Conservation (phyloP, 2,113 vertebrate species). For the Deroptyus accipitrinus region DNA sequence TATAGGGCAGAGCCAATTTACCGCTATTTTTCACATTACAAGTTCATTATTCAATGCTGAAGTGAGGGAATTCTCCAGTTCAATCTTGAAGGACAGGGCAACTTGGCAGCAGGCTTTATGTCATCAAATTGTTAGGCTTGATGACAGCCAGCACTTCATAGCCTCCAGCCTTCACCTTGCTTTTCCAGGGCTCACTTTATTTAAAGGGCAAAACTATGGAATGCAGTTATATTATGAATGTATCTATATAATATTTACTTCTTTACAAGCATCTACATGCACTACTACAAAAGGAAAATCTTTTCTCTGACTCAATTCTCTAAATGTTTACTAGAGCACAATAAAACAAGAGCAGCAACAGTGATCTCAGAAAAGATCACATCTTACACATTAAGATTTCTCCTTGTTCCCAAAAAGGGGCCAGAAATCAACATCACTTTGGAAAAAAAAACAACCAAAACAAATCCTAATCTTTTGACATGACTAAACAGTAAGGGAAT, state of each 20-base stretch:
- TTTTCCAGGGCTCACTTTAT: not conserved
- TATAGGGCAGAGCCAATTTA: not conserved
- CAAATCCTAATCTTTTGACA: not conserved
- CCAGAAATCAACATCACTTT: not conserved
- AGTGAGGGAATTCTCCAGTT: not conserved
- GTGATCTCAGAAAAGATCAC: not conserved
- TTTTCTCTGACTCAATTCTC: not conserved
- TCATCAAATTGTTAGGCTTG: not conserved
- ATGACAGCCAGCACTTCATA: not conserved
- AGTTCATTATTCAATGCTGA: not conserved
- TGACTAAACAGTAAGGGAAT: not conserved
- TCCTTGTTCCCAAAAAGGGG: not conserved
- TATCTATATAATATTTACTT: not conserved
- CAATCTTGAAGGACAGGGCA: not conserved
- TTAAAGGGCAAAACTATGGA: not conserved
- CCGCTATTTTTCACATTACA: not conserved
- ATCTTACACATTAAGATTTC: not conserved
- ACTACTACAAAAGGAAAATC: not conserved
- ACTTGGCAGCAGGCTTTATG: not conserved
- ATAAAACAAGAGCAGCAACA: not conserved
- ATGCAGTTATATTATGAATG: not conserved
- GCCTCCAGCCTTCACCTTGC: not conserved
- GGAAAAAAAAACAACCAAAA: not conserved
- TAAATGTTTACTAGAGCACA: not conserved
- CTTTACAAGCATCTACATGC: not conserved